Percentiles rank a stretch among this genome's conserved stretches.
Conservation (phyloP, 2,113 vertebrate species). For the Thomomys bottae region DNA sequence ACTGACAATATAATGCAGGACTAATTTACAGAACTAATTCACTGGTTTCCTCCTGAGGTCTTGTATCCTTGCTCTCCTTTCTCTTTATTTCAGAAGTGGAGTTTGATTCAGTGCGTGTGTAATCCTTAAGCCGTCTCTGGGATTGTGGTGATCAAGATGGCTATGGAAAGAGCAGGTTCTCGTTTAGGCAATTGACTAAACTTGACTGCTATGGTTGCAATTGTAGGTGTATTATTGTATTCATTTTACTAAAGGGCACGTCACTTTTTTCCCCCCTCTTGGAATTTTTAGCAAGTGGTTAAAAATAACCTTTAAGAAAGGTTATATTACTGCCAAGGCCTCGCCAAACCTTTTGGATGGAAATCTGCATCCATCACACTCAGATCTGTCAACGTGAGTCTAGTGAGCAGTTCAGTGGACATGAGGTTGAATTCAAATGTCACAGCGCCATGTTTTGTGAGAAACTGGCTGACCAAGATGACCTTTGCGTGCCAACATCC, state of each 20-base stretch:
- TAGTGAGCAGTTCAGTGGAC: conserved; percentile 70
- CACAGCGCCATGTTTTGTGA: conserved; percentile 66
- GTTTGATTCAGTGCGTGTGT: not conserved
- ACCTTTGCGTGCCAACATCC: conserved; percentile 71
- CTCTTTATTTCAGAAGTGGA: conserved; percentile 42
- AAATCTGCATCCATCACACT: conserved; percentile 77
- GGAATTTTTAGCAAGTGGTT: conserved; percentile 82
- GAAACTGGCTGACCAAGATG: conserved; percentile 68
- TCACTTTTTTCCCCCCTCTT: conserved; percentile 72
- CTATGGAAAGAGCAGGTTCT: conserved; percentile 29
- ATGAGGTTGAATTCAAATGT: conserved; percentile 80
- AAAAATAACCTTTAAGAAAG: conserved; percentile 83
- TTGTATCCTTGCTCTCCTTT: not conserved
- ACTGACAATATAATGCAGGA: conserved; percentile 61
- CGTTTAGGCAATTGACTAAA: conserved; percentile 54
- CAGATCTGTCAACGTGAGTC: conserved; percentile 75
- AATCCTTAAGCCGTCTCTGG: not conserved
- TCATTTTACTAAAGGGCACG: conserved; percentile 80
- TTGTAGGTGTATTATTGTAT: conserved; percentile 76
- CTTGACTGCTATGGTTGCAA: conserved; percentile 61
- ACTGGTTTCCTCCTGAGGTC: not conserved
- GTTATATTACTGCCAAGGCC: conserved; percentile 75
- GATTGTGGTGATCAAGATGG: not conserved
- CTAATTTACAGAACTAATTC: conserved; percentile 10
- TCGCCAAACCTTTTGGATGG: conserved; percentile 74